Evolutionary conservation across 2,113 vertebrate species (phyloP).

Genomic region (Laterallus jamaicensis): DNA sequence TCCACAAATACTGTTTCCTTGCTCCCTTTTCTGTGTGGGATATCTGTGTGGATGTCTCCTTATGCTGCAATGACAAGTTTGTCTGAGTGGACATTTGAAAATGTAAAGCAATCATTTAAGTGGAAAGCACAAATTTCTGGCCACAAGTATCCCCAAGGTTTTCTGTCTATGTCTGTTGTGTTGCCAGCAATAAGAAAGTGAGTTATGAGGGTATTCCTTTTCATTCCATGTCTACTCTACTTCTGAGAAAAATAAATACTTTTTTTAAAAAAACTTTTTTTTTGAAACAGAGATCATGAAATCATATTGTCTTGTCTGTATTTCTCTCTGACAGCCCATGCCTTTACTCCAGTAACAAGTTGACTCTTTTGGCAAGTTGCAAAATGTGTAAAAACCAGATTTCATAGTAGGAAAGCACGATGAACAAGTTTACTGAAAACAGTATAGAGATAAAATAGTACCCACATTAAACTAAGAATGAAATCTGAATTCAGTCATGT

Average conservation of each 20-base stretch:
- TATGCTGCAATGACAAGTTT: background rate
- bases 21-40: background rate
- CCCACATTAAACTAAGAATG: fast-evolving
- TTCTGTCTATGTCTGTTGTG: background rate
- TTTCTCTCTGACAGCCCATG: background rate
- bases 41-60: background rate
- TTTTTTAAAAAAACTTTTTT: too few relatives aligned
- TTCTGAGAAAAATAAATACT: background rate
- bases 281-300: background rate
- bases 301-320: background rate
- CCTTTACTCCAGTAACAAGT: background rate
- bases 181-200: background rate
- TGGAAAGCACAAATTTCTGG: background rate
- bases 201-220: background rate
- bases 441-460: background rate
- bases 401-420: background rate
- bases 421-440: background rate
- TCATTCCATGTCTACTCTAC: background rate
- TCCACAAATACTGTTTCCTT: background rate
- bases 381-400: background rate
- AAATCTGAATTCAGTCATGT: background rate
- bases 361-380: background rate
- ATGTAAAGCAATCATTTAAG: background rate
- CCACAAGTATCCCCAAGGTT: background rate
- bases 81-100: background rate